phyloP scores from a whole-genome alignment of 2,113 vertebrate genomes.

The Alces alces region DNA sequence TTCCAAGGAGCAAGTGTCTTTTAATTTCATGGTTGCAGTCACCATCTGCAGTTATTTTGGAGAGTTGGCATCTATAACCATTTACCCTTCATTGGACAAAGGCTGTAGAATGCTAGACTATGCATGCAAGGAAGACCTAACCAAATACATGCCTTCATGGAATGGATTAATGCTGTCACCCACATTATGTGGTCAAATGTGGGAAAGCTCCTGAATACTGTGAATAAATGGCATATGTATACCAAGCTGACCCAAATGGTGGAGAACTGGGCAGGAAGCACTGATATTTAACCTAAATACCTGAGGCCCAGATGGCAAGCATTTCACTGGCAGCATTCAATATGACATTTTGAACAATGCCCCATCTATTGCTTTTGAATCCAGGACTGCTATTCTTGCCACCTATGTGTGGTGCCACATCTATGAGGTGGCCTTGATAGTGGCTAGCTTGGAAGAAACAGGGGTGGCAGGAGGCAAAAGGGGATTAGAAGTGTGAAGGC shows the following conservation, averaged over 20 bases:
- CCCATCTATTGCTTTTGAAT: background rate
- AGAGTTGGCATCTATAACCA: background rate
- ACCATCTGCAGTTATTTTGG: background rate
- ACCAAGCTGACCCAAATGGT: background rate
- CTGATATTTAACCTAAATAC: background rate
- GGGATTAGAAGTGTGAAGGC: background rate
- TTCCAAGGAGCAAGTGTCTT: background rate
- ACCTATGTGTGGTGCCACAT: background rate
- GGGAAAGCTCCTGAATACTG: background rate
- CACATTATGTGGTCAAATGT: background rate
- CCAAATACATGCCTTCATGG: accelerated
- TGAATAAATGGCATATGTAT: background rate
- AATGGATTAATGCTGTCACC: background rate
- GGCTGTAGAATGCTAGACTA: background rate
- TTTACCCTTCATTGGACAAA: background rate
- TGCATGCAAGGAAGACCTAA: background rate
- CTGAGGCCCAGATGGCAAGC: background rate
- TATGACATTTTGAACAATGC: background rate
- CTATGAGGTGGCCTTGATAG: background rate
- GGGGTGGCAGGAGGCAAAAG: background rate
- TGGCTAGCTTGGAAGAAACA: background rate
- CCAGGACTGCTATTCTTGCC: background rate
- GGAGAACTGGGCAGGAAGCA: background rate
- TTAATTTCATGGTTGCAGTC: background rate
- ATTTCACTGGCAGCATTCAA: background rate